Evolutionary conservation across 2,888 invertebrate species (phyloP).

Genomic region (Amorpha juglandis): DNA sequence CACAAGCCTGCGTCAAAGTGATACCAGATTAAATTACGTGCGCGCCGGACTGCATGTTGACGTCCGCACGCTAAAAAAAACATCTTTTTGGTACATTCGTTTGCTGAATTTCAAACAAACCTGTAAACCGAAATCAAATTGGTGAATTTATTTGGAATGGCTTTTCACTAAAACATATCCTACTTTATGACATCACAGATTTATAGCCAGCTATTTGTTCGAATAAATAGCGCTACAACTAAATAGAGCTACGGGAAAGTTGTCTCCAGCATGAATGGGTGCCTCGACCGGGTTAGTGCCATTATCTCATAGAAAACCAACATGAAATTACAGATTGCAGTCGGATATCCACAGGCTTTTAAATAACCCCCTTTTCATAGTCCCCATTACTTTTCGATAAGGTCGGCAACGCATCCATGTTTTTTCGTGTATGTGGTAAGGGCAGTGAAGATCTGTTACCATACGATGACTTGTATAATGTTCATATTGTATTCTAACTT

Average conservation of each 20-base stretch:
- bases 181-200: not conserved
- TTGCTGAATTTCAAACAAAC: constrained; percentile 73
- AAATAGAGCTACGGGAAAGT: not conserved
- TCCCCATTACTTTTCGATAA: too few relatives aligned
- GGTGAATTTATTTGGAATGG: constrained; percentile 52
- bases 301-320: too few relatives aligned
- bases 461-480: too few relatives aligned
- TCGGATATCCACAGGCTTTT: too few relatives aligned
- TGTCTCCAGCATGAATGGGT: too few relatives aligned
- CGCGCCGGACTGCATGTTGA: constrained; percentile 53
- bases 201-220: not conserved
- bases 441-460: too few relatives aligned
- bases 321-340: too few relatives aligned
- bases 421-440: too few relatives aligned
- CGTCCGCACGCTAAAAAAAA: constrained; percentile 50
- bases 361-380: too few relatives aligned
- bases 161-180: not conserved
- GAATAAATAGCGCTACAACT: not conserved
- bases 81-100: constrained; percentile 64
- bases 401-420: too few relatives aligned
- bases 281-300: too few relatives aligned
- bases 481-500: too few relatives aligned
- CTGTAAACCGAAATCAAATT: constrained; percentile 72
- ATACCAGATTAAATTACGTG: constrained; percentile 73
- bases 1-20: constrained; percentile 69